Evolutionary conservation across 2,888 invertebrate species (phyloP), one percentile per base, ranked within the genome.

Genomic region (Clistopyga incitator): DNA sequence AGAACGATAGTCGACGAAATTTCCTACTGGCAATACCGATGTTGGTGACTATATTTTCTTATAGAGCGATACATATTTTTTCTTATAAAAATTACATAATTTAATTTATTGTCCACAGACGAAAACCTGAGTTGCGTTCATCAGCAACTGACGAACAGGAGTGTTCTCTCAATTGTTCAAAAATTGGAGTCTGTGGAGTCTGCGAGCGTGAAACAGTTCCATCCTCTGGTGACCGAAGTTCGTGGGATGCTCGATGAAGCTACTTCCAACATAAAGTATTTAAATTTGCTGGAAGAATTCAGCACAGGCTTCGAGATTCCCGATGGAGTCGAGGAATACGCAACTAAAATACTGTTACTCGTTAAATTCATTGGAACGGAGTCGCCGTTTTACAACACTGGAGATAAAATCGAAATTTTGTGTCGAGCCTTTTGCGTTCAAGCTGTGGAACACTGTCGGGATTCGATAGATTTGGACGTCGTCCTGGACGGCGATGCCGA

Each of bases 311-410:
- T 95, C n/a, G 89, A 91, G 23, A 93, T 90, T 68, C 91, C 94
- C 0, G 88, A 90, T 6, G 93, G 94, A 45, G 93, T 94, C 34
- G 93, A 94, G 6, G 89, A 90, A 15, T 87, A 92, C 86, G 86
- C 95, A 50, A 94, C 94, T 6, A 93, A 93, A 72, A 93, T 95
- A 54, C 90, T 95, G 11, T 93, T 94, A 85, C 87, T 94, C 6
- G 93, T 95, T 61, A 90, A 94, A 81, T 94, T 94, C 84, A 94
- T 95, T 83, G 95, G 95, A 94, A 91, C 92, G 25, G 94, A 94
- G 88, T 95, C 95, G 0, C 93, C 94, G 47, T 94, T 94, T 90
- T 95, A 95, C 88, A 94, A 94, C 77, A 92, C 93, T 2, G 90
- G 91, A 61, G 88, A 90, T 25, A 91, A 92, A 61, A 89, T 94